A percentile compares a stretch with the other conserved stretches of the same genome.
Conservation (phyloP, 2,113 vertebrate genomes). For the Puntigrus tetrazona region DNA sequence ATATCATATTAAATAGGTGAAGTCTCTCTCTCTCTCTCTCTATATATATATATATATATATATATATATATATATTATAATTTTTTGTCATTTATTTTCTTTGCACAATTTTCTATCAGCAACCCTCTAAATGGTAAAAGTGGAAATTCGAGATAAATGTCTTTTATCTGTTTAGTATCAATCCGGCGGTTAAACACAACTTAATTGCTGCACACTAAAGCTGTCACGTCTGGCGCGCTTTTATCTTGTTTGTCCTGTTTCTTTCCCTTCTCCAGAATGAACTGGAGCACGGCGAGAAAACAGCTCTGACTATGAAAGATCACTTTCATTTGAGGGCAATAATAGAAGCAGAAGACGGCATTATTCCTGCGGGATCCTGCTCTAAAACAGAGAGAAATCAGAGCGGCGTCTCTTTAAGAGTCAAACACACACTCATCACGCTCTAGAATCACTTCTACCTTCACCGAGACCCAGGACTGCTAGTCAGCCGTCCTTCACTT, state of each 20-base stretch:
- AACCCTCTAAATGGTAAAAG: too few relatives aligned
- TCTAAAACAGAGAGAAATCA: not conserved
- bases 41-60: too few relatives aligned
- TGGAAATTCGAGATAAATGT: too few relatives aligned
- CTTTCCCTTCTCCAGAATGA: not conserved
- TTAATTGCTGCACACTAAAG: not conserved
- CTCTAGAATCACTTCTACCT: not conserved
- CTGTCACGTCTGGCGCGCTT: not conserved
- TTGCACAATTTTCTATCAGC: too few relatives aligned
- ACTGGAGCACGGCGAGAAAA: not conserved
- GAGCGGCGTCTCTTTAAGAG: not conserved
- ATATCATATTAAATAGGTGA: too few relatives aligned
- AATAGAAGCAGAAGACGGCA: constrained; percentile 57
- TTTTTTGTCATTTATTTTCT: too few relatives aligned
- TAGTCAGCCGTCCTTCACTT: not conserved
- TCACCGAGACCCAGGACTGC: not conserved
- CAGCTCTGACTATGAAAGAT: constrained; percentile 58
- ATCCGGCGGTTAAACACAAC: not conserved
- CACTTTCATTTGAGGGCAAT: constrained; percentile 59
- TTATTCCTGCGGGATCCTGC: not conserved
- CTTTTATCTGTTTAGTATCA: not conserved
- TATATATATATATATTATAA: too few relatives aligned
- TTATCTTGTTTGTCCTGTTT: not conserved
- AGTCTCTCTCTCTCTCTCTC: too few relatives aligned
- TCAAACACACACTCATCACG: not conserved